These are phyloP conservation scores for Chrysemys picta DNA, from an alignment of 2,113 vertebrate species.

Conservation along the genomic window DNA sequence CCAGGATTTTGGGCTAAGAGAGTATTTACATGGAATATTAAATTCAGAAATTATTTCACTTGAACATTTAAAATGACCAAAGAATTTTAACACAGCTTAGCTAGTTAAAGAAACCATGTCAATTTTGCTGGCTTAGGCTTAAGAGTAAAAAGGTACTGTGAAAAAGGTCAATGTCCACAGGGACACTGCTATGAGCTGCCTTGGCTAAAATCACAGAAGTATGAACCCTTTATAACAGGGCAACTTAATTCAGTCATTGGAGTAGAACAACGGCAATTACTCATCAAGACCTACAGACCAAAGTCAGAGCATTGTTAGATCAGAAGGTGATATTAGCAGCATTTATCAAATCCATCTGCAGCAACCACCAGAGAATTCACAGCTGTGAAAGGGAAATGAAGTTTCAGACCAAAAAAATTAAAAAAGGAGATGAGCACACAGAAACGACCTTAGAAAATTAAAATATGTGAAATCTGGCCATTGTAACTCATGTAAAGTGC, in stretches of 20 bases:
- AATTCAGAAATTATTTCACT: not conserved
- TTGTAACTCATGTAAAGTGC: not conserved
- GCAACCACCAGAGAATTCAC: constrained; percentile 86
- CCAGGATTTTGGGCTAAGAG: not conserved
- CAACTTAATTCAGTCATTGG: constrained; percentile 80
- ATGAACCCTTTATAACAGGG: constrained; percentile 71
- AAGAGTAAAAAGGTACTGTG: constrained; percentile 5
- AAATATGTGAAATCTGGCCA: constrained; percentile 14
- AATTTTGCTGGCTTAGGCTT: constrained; percentile 28
- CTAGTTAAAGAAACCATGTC: not conserved
- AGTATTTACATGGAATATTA: not conserved
- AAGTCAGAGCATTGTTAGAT: constrained; percentile 84
- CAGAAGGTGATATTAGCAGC: constrained; percentile 91
- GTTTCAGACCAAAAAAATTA: constrained; percentile 59
- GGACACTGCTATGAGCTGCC: constrained; percentile 37
- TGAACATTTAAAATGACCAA: not conserved
- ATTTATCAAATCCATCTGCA: constrained; percentile 90
- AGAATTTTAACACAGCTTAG: not conserved
- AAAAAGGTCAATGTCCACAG: constrained; percentile 27
- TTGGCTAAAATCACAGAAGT: constrained; percentile 44
- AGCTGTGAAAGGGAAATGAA: constrained; percentile 90
- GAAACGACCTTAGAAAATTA: constrained; percentile 61
- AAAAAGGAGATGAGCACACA: constrained; percentile 22
- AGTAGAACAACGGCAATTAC: constrained; percentile 89
- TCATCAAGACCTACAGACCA: constrained; percentile 82